Evolutionary conservation across 2,888 invertebrate genomes (phyloP), one percentile per base, ranked within the genome.

Genomic region (Thysanoteuthis rhombus): DNA sequence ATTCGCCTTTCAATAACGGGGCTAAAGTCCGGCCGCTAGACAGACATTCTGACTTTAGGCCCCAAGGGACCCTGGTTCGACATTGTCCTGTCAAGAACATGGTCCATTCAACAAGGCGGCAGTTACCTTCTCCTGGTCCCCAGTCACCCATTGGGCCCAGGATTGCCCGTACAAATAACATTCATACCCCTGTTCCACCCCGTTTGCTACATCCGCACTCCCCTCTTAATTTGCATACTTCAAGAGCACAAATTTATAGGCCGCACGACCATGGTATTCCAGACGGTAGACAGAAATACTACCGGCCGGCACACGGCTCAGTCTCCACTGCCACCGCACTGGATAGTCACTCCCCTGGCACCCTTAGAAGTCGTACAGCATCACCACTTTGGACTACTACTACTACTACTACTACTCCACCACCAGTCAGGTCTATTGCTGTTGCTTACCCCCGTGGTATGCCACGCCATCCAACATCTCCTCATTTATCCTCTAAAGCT

Each of bases 231-330:
- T 92, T 92, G 92, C 92, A 92, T 92, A 92, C 22, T 92, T 45
- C 92, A 92, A 92, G 92, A 92, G 92, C 92, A 92, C 92, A 92
- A 92, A 92, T 42, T 40, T 45, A 92, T 92, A 92, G 92, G 92
- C 45, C 40, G 45, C n/a, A 92, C 45, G 36, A 40, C 45, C 42
- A n/a, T 45, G 45, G 92, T 40, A 45, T 92, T 92, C 40, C 92
- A 92, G 92, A 92, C 92, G 22, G n/a, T 92, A 39, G n/a, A 45
- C 92, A 92, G 92, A 42, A 42, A 32, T 36, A 42, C 40, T 6
- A 42, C 32, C 32, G 22, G 40, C 19, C 42, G 19, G 22, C 92
- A n/a, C 40, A 42, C 22, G 42, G 92, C 32, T 5, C n/a, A 42
- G 92, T 92, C 22, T 28, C 92, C 28, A 42, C 92, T 40, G n/a